Evolutionary conservation across 2,888 invertebrate species (phyloP).

Genomic region (Drosophila paucipuncta): DNA sequence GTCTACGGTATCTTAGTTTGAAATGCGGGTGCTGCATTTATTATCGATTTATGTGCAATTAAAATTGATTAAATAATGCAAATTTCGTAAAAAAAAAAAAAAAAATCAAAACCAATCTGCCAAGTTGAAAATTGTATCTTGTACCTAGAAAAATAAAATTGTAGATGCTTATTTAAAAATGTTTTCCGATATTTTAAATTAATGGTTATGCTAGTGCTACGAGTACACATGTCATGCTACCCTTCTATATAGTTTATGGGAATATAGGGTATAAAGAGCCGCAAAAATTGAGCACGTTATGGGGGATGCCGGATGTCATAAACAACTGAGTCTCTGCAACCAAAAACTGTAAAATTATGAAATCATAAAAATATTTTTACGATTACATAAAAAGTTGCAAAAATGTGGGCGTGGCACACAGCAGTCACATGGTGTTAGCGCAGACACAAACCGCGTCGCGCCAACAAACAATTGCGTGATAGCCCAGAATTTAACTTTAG

Average conservation of each 20-base stretch:
- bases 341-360: conserved; percentile 80
- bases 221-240: neutral
- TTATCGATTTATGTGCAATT: neutral
- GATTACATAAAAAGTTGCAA: conserved; percentile 73
- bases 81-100: neutral
- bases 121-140: neutral
- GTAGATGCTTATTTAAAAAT: neutral
- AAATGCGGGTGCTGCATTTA: neutral
- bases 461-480: conserved; percentile 72
- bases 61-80: neutral
- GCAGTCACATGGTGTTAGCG: conserved; percentile 7
- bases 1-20: neutral
- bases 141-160: neutral
- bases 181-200: neutral
- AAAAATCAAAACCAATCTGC: neutral
- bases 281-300: conserved; percentile 48
- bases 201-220: neutral
- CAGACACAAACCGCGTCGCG: conserved; percentile 35
- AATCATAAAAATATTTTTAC: conserved; percentile 82
- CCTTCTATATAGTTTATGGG: neutral
- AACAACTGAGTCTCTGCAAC: conserved; percentile 60
- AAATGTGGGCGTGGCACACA: conserved; percentile 63
- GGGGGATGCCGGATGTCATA: conserved; percentile 45
- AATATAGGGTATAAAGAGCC: conserved; percentile 24
- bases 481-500: conserved; percentile 74